Conservation (phyloP, 35 echinoderm and acorn worm species). For the Patiria miniata region DNA sequence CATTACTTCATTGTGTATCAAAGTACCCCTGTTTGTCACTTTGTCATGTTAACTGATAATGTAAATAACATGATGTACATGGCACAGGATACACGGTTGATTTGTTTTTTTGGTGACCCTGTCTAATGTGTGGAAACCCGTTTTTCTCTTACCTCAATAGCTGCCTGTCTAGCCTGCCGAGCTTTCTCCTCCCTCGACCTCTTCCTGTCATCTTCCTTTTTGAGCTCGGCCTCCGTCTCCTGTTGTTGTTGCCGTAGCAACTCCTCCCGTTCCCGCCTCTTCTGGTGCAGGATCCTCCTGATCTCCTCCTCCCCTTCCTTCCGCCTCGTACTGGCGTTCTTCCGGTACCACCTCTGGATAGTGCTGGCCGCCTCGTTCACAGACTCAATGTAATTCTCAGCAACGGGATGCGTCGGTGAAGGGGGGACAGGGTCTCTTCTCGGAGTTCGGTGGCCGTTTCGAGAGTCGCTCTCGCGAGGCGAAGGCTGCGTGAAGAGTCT, state of each 20-base stretch:
- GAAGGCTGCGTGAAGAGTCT: background rate
- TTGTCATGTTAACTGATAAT: no score
- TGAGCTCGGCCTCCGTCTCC: slow-evolving; percentile 39
- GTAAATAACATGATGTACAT: no score
- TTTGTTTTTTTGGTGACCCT: no score
- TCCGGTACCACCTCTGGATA: slow-evolving; percentile 86
- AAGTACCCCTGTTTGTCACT: no score
- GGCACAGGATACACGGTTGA: no score
- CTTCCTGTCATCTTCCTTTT: slow-evolving; percentile 60
- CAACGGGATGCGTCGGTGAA: slow-evolving; percentile 51
- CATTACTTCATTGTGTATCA: no score
- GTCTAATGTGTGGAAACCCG: no score
- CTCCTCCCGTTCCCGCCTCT: slow-evolving; percentile 73
- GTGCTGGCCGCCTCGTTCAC: slow-evolving; percentile 81
- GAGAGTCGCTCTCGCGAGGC: background rate
- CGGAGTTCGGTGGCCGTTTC: background rate
- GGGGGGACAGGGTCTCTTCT: background rate
- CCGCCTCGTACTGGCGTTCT: background rate
- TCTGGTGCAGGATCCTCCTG: slow-evolving; percentile 75
- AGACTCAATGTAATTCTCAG: slow-evolving; percentile 82
- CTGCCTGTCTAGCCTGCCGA: slow-evolving; percentile 81
- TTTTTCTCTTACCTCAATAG: slow-evolving; percentile 72
- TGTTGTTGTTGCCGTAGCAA: slow-evolving; percentile 65
- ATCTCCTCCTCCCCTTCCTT: slow-evolving; percentile 89
- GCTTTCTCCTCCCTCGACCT: slow-evolving; percentile 79